Conservation (phyloP, 1,140 invertebrate genomes). For the Drosophila sproati region DNA sequence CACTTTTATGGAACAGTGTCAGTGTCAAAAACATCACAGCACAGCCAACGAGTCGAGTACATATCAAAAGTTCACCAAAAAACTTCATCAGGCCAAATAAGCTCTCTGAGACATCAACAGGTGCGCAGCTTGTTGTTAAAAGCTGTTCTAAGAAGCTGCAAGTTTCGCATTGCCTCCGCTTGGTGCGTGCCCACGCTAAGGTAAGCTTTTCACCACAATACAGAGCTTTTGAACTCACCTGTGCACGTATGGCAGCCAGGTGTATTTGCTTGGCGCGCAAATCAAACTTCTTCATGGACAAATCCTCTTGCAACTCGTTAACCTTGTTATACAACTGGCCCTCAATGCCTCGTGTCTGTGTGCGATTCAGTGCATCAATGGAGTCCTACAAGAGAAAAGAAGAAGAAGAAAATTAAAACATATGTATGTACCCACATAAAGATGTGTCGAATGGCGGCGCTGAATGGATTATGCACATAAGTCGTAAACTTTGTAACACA, state of each 20-base stretch:
- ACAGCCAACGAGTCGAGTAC: not conserved
- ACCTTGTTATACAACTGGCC: slow-evolving; percentile 95
- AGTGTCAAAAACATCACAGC: not conserved
- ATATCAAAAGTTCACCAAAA: not conserved
- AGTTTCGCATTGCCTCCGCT: not conserved
- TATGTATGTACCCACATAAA: slow-evolving; percentile 1
- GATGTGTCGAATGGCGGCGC: slow-evolving; percentile 3
- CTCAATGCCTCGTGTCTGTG: slow-evolving; percentile 94
- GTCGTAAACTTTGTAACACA: slow-evolving; percentile 14
- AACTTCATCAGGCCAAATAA: not conserved
- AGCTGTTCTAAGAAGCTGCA: slow-evolving; percentile 28
- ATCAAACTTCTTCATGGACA: slow-evolving; percentile 97
- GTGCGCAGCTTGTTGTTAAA: slow-evolving; percentile 4
- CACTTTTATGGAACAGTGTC: not conserved
- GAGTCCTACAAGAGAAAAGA: slow-evolving; percentile 88
- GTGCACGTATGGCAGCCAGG: slow-evolving; percentile 93
- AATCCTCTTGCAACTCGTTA: slow-evolving; percentile 97
- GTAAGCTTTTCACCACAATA: slow-evolving; percentile 25
- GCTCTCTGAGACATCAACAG: slow-evolving; percentile 33
- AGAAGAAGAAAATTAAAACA: slow-evolving; percentile 6
- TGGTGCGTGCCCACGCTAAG: slow-evolving; percentile 11
- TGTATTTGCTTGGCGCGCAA: slow-evolving; percentile 95
- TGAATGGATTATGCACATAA: not conserved
- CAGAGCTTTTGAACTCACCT: slow-evolving; percentile 87
- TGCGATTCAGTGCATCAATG: slow-evolving; percentile 91